Base-by-base conservation (phyloP, 2,797 vertebrate genomes). In the Megaceryle alcyon region DNA sequence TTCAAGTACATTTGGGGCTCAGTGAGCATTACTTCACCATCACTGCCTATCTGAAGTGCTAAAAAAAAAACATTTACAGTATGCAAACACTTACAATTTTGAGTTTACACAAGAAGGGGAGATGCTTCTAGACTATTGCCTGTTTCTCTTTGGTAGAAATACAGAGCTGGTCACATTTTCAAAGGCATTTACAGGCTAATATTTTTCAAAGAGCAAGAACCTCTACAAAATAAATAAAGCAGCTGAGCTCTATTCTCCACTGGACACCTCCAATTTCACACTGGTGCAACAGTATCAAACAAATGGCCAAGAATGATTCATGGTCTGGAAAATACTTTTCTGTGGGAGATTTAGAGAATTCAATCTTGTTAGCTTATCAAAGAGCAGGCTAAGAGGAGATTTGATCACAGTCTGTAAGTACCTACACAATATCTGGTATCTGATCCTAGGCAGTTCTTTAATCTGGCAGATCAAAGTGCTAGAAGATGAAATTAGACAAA, bases 301-400 rank as follows among this genome's bases (percentile, higher is more conserved):
- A 80, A 93, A 95, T 23, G 65, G 64, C 61, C 65, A 57, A 46
- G 51, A 87, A 86, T 35, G 46, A 80, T 66, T 89, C 73, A 49
- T 11, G 33, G 60, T 31, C 77, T 91, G 81, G 77, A 87, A 95
- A 97, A 69, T 23, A 0, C 57, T 71, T 94, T 96, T 84, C 73
- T 57, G 33, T 31, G 56, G 53, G 51, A 94, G 80, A 90, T 46
- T 83, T 31, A 81, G 64, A 84, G 59, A 90, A 94, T 88, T 81
- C 82, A 91, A 70, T 88, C 60, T 2, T 84, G 86, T 95, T 88
- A 96, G 46, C 44, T 94, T 93, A 95, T 86, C 69, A 92, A 94
- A 92, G 64, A 82, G 81, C 68, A 54, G 85, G 81, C 89, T 92
- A 96, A 84, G 70, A 88, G 54, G 69, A 91, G 85, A 96, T 94